Evolutionary conservation across 2,113 vertebrate species (phyloP).

Genomic region (Oreocharis arfaki): DNA sequence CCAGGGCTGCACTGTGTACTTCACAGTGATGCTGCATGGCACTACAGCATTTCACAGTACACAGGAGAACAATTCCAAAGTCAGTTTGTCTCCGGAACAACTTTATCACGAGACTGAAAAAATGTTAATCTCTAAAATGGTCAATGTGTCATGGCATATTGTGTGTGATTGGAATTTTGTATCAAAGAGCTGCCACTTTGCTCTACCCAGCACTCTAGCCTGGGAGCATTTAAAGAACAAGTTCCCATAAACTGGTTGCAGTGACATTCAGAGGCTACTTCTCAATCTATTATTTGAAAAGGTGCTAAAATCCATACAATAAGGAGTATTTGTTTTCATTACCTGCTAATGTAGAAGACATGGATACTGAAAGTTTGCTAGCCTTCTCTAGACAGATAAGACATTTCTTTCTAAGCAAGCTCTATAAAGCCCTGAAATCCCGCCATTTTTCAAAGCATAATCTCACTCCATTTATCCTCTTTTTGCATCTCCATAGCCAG

Average conservation of each 20-base stretch:
- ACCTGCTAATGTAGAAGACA: background rate
- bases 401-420: background rate
- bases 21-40: background rate
- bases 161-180: background rate
- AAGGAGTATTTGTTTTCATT: background rate
- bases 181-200: background rate
- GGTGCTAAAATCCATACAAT: background rate
- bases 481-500: background rate
- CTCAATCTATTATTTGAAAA: background rate
- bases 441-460: background rate
- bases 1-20: background rate
- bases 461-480: background rate
- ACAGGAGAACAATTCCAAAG: background rate
- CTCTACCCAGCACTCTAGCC: background rate
- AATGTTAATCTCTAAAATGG: slow-evolving; percentile 36
- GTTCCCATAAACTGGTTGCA: background rate
- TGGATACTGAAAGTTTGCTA: background rate
- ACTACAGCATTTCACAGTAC: background rate
- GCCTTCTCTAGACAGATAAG: background rate
- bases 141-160: background rate
- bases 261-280: background rate
- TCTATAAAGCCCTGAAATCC: background rate
- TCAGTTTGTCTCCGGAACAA: slow-evolving; percentile 8
- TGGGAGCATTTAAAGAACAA: background rate
- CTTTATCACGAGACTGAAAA: slow-evolving; percentile 31